These are phyloP conservation scores for Scaptomyza flava DNA, from an alignment of 2,888 invertebrate genomes.

Conservation along the genomic window DNA sequence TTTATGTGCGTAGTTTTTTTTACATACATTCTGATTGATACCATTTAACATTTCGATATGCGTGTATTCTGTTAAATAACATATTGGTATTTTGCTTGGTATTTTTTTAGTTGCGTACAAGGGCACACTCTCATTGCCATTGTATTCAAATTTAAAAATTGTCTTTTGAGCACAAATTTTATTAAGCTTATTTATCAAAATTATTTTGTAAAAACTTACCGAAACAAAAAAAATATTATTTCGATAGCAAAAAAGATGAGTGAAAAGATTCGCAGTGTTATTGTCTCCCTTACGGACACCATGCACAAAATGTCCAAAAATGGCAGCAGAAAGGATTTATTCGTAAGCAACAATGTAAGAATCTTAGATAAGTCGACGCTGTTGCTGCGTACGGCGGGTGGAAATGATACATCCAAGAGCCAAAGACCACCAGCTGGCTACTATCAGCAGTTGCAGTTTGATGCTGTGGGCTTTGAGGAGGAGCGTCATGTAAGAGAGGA, in stretches of 20 bases:
- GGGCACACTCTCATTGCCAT: background rate
- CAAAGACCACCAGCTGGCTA: slow-evolving; percentile 16
- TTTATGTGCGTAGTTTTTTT: slow-evolving; percentile 34
- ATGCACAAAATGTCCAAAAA: slow-evolving; percentile 20
- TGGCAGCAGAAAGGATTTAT: slow-evolving; percentile 12
- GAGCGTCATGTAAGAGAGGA: slow-evolving; percentile 58
- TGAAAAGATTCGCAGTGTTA: slow-evolving; percentile 55
- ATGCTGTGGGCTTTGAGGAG: slow-evolving; percentile 69
- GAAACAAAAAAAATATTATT: background rate
- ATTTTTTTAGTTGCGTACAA: background rate
- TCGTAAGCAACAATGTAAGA: slow-evolving; percentile 43
- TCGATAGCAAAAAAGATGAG: slow-evolving; percentile 20
- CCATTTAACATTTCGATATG: background rate
- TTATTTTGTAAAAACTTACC: slow-evolving; percentile 11
- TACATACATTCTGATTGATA: too few relatives aligned
- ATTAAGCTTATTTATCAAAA: slow-evolving; percentile 10
- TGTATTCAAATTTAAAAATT: background rate
- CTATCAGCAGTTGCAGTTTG: slow-evolving; percentile 65
- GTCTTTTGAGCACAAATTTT: background rate
- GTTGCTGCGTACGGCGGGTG: slow-evolving; percentile 35
- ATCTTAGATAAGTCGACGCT: slow-evolving; percentile 51
- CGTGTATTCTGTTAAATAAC: slow-evolving; percentile 1
- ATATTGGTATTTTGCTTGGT: background rate
- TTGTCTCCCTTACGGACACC: slow-evolving; percentile 58
- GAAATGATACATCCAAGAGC: background rate